Evolutionary conservation across 2,888 invertebrate genomes (phyloP), one percentile per base, ranked within the genome.

Genomic region (Orchesellides sinensis): DNA sequence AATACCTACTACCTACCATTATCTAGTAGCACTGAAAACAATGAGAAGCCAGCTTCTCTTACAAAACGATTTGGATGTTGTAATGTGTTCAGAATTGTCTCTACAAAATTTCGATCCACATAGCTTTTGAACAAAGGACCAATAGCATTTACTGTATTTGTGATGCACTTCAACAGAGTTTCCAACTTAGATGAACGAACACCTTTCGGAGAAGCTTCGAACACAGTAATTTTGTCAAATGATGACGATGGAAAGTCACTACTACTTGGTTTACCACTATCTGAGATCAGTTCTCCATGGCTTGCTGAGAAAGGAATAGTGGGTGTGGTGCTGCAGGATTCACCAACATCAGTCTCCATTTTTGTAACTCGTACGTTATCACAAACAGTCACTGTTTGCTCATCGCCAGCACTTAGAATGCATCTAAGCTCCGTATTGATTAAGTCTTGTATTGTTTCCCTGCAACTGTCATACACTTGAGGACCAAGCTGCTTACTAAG

Each of bases 41-140:
- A 90, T 87, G 91, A 91, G 88, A 90, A 92, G 1, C 91, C 91
- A 35, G 92, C 91, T 88, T 92, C 92, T 70, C 92, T 87, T 5
- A 92, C 92, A 89, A 92, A 92, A 47, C 92, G 89, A 88, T 92
- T 92, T 17, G 91, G 90, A 87, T 92, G 92, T 3, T 88, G 89
- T 65, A 92, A 87, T 0, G 91, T 89, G 32, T 89, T 88, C 83
- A 91, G 91, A 29, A 92, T 89, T 19, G 91, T 89, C 73, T 91
- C 90, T 68, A 92, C 85, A 65, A 92, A 88, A 32, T 91, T 90
- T 85, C 90, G 90, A 69, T 89, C 65, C n/a, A 83, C 69, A 29
- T 69, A 83, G 1, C 17, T 21, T n/a, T 66, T 74, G 47, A 83
- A 80, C 40, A 54, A 63, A 10, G 61, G 17, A 1, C 75, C 83